A percentile compares a stretch with the other conserved stretches of the same genome.
Evolutionary conservation across 1,140 invertebrate genomes (phyloP).

Genomic region (Euwallacea fornicatus): DNA sequence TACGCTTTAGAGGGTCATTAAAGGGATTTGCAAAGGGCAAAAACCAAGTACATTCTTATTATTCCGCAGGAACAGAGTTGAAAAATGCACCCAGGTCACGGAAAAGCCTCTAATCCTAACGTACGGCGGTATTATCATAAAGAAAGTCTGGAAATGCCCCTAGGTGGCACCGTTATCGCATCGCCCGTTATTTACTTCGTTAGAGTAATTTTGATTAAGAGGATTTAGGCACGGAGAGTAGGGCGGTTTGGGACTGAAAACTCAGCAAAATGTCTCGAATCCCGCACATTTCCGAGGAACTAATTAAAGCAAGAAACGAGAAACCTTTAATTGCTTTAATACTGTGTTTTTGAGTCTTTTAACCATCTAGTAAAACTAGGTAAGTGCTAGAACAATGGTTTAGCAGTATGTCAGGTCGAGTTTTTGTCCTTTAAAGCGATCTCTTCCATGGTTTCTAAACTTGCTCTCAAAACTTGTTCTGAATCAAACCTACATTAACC

Average conservation of each 20-base stretch:
- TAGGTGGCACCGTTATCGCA: constrained; percentile 33
- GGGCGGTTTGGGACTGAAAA: constrained; percentile 12
- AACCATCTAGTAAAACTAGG: no score
- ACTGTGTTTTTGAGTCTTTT: no score
- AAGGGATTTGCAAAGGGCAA: constrained; percentile 20
- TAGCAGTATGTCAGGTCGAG: no score
- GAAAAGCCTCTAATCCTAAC: constrained; percentile 30
- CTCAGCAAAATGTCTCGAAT: constrained; percentile 23
- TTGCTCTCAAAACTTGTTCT: no score
- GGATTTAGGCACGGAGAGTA: constrained; percentile 33
- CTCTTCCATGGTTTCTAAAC: no score
- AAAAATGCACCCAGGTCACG: constrained; percentile 28
- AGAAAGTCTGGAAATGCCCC: constrained; percentile 33
- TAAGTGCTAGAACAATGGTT: no score
- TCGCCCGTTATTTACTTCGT: constrained; percentile 34
- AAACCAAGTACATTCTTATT: constrained; percentile 24
- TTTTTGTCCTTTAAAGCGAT: no score
- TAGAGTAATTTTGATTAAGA: constrained; percentile 35
- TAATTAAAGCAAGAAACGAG: not conserved
- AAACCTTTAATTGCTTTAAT: not conserved
- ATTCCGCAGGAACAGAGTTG: not conserved
- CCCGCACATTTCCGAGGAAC: not conserved
- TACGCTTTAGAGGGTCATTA: constrained; percentile 18
- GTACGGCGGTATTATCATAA: constrained; percentile 34
- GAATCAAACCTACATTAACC: no score